Percentiles rank a stretch among this genome's conserved stretches.
Conservation (phyloP, 1,140 invertebrate species). For the Phortica variegata region DNA sequence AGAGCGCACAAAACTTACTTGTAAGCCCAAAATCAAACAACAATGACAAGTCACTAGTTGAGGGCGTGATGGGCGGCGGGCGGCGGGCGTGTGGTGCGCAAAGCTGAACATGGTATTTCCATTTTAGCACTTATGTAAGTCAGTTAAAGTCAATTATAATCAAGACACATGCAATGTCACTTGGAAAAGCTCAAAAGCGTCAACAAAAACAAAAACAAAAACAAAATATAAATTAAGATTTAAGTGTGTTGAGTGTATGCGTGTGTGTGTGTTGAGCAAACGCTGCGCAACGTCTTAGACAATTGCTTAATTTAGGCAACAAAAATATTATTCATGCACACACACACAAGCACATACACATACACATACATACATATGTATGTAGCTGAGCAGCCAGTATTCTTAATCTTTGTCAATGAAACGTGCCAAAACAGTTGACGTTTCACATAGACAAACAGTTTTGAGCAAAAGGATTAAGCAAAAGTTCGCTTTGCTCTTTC, state of each 20-base stretch:
- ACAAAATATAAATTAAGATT: no score
- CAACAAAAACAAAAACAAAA: no score
- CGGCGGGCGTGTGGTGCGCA: no score
- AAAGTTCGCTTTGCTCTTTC: neutral
- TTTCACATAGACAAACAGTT: neutral
- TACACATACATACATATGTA: constrained; percentile 7
- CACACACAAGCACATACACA: constrained; percentile 10
- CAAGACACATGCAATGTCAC: constrained; percentile 21
- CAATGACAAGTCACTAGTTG: no score
- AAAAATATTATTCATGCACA: constrained; percentile 30
- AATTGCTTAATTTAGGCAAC: constrained; percentile 29
- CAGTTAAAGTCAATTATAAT: constrained; percentile 53
- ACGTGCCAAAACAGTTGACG: neutral
- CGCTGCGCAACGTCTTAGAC: constrained; percentile 10
- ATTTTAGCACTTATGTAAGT: constrained; percentile 51
- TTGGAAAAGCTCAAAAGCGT: neutral
- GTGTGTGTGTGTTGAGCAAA: neutral
- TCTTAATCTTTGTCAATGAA: no score
- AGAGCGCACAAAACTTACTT: no score
- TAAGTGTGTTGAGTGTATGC: neutral
- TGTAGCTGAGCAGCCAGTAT: no score
- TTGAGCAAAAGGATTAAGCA: neutral
- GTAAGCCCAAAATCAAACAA: no score
- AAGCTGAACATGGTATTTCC: constrained; percentile 40
- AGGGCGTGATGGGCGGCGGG: no score